These are phyloP conservation scores for Turritopsis rubra DNA, from an alignment of 30 jellyfish, hydroid and myxozoan genomes.

Conservation along the genomic window DNA sequence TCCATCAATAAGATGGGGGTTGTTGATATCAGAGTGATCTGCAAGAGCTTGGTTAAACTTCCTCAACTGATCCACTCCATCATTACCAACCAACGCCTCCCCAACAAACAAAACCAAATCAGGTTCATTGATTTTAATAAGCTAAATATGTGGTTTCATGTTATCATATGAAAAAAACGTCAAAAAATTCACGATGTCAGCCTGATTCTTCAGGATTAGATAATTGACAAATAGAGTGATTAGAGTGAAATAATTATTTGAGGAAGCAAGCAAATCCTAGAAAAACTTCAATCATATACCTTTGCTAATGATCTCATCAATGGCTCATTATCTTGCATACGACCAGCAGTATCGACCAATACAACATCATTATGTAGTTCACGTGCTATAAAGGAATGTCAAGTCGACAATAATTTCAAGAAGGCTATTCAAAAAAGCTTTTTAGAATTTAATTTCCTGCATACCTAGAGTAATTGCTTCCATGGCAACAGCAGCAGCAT, in stretches of 20 bases:
- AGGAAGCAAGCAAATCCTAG: background rate
- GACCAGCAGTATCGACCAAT: slow-evolving; percentile 98
- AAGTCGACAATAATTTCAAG: background rate
- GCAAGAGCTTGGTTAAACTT: slow-evolving; percentile 92
- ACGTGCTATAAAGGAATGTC: slow-evolving; percentile 47
- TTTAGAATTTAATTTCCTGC: slow-evolving; percentile 1
- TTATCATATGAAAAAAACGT: no score
- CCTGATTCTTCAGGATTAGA: no score
- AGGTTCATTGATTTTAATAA: slow-evolving; percentile 87
- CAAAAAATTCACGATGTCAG: no score
- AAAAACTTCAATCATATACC: slow-evolving; percentile 34
- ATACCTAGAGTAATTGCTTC: slow-evolving; percentile 94
- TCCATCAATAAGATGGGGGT: slow-evolving; percentile 99
- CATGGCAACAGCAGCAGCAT: slow-evolving; percentile 99
- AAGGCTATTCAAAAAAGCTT: background rate
- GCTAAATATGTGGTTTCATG: slow-evolving; percentile 25
- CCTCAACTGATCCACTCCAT: slow-evolving; percentile 96
- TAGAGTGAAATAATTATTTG: background rate
- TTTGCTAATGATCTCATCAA: slow-evolving; percentile 99
- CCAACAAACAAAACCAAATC: slow-evolving; percentile 96
- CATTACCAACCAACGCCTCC: slow-evolving; percentile 99
- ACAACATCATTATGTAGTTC: slow-evolving; percentile 85
- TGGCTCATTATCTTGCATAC: slow-evolving; percentile 99
- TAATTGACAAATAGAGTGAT: no score
- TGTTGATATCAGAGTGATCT: slow-evolving; percentile 85